phyloP scores from a whole-genome alignment of 2,888 invertebrate genomes.

The Meghimatium bilineatum region DNA sequence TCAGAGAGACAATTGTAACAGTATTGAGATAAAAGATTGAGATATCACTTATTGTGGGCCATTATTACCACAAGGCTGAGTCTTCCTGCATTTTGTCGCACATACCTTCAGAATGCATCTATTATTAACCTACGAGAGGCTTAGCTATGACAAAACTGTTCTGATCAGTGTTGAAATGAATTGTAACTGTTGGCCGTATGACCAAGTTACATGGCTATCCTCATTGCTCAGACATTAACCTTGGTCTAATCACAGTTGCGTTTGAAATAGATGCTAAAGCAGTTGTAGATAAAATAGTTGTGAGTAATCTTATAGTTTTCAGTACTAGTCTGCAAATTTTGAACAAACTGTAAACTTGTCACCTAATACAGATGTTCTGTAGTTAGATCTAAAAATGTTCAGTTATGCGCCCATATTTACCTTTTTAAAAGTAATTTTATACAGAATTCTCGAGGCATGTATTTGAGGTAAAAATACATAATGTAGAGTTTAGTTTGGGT shows the following conservation, averaged over 20 bases:
- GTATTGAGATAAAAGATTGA: neutral
- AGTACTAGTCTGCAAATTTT: too few species aligned
- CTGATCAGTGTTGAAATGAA: too few species aligned
- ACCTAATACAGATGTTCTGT: too few species aligned
- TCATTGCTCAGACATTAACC: neutral
- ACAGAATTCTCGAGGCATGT: too few species aligned
- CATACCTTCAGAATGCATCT: slow-evolving; percentile 10
- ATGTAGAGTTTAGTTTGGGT: too few species aligned
- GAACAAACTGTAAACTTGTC: too few species aligned
- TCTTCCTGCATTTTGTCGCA: too few species aligned
- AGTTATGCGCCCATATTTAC: too few species aligned
- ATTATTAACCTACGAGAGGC: neutral
- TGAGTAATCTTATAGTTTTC: too few species aligned
- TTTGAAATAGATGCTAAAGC: neutral
- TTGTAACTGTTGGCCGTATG: neutral
- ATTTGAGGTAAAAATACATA: too few species aligned
- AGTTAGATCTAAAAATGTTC: too few species aligned
- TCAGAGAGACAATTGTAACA: neutral
- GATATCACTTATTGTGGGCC: neutral
- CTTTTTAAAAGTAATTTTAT: too few species aligned
- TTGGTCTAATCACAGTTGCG: neutral
- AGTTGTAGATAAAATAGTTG: neutral
- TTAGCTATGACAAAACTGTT: neutral
- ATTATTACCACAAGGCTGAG: neutral
- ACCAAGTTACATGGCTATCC: neutral